Percentiles rank a stretch among this genome's conserved stretches.
These are phyloP conservation scores for Varanus komodoensis DNA, from an alignment of 2,113 vertebrate species.

Conservation along the genomic window DNA sequence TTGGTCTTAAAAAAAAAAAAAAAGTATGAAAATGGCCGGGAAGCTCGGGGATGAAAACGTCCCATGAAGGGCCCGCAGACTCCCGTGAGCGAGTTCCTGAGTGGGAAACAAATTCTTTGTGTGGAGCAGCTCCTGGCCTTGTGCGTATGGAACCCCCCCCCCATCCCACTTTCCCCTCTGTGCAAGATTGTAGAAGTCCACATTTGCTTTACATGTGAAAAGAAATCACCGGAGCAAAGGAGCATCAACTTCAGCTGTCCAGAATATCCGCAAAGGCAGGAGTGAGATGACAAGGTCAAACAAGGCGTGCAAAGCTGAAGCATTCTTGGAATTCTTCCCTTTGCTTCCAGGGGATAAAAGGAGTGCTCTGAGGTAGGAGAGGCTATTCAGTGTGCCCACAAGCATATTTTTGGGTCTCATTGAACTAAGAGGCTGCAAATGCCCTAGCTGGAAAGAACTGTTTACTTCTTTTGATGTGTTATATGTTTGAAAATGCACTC, in stretches of 20 bases:
- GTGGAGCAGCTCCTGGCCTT: too few relatives aligned
- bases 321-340: constrained; percentile 46
- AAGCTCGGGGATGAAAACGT: too few relatives aligned
- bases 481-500: constrained; percentile 65
- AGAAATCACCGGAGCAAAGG: background rate
- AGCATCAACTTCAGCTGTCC: too few relatives aligned
- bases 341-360: constrained; percentile 42
- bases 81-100: too few relatives aligned
- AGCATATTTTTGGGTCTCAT: constrained; percentile 33
- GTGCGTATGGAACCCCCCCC: too few relatives aligned
- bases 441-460: constrained; percentile 49
- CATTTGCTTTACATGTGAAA: background rate
- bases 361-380: constrained; percentile 45
- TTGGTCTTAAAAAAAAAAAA: too few relatives aligned
- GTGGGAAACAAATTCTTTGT: too few relatives aligned
- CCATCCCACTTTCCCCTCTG: background rate
- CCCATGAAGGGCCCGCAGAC: too few relatives aligned
- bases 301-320: constrained; percentile 48
- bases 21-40: too few relatives aligned
- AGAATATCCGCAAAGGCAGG: constrained; percentile 31
- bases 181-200: background rate
- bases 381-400: constrained; percentile 12
- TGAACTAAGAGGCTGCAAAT: constrained; percentile 48
- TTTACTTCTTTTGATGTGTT: constrained; percentile 63
- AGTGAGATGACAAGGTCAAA: constrained; percentile 51